A percentile compares a stretch with the other conserved stretches of the same genome.
phyloP scores from a whole-genome alignment of 2,113 vertebrate genomes.

The Piprites chloris region DNA sequence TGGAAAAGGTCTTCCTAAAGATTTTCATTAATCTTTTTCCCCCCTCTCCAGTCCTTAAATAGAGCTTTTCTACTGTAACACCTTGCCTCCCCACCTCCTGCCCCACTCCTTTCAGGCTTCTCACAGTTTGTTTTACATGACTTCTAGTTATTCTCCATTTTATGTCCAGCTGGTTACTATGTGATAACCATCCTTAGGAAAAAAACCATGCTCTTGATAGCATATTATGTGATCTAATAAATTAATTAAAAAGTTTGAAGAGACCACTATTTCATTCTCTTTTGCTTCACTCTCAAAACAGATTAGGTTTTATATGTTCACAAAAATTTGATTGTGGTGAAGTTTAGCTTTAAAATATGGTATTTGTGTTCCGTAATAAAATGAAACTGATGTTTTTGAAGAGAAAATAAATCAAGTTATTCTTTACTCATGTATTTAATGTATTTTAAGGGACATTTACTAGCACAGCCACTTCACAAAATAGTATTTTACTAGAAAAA shows the following conservation, averaged over 20 bases:
- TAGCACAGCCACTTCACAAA: background rate
- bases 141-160: background rate
- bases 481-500: background rate
- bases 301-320: background rate
- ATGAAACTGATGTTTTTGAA: slow-evolving; percentile 4
- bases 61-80: background rate
- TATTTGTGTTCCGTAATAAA: slow-evolving; percentile 24
- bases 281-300: background rate
- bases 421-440: slow-evolving; percentile 15
- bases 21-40: background rate
- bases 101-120: background rate
- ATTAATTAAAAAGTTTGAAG: slow-evolving; percentile 2
- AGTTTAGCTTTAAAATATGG: slow-evolving; percentile 20
- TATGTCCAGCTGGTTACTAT: background rate
- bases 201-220: background rate
- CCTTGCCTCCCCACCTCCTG: background rate
- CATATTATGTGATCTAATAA: background rate
- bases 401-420: background rate
- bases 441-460: slow-evolving; percentile 5
- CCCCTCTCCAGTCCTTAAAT: background rate
- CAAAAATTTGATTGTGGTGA: slow-evolving; percentile 15
- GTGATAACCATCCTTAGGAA: background rate
- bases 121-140: background rate
- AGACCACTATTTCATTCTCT: background rate
- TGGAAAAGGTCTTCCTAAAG: background rate